Percentiles rank a stretch among this genome's conserved stretches.
Conservation (phyloP, 2,113 vertebrate genomes). For the Sinocyclocheilus anophthalmus region DNA sequence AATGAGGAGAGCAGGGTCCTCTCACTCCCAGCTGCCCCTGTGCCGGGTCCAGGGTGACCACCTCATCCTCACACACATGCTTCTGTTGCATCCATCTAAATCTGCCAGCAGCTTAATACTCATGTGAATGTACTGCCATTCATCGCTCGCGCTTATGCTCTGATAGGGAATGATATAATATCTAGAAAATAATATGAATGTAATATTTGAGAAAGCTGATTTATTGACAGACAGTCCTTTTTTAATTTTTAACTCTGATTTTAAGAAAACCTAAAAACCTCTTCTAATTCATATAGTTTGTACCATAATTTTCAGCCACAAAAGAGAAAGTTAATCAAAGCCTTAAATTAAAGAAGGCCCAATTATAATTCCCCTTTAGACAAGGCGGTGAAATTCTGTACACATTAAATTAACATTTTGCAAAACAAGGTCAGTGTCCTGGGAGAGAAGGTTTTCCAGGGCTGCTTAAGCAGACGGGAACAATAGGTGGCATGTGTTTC, state of each 20-base stretch:
- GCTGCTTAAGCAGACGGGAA: constrained; percentile 59
- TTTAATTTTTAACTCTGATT: background rate
- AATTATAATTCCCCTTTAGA: constrained; percentile 40
- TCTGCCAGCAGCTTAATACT: constrained; percentile 34
- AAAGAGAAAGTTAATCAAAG: constrained; percentile 8
- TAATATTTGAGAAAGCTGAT: background rate
- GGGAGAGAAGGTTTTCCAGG: constrained; percentile 56
- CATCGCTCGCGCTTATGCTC: background rate
- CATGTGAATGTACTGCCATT: constrained; percentile 13
- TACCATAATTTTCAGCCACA: background rate
- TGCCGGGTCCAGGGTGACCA: constrained; percentile 84
- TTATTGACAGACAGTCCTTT: background rate
- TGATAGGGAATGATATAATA: background rate
- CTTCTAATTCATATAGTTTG: background rate
- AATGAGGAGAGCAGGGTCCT: constrained; percentile 92
- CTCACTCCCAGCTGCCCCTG: constrained; percentile 83
- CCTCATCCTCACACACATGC: constrained; percentile 75
- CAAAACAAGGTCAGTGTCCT: constrained; percentile 73
- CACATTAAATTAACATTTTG: constrained; percentile 68
- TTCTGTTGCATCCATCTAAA: constrained; percentile 28
- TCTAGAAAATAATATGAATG: background rate
- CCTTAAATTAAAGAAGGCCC: constrained; percentile 14
- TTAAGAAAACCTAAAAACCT: background rate
- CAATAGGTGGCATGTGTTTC: constrained; percentile 76
- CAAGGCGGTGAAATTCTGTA: constrained; percentile 39